phyloP scores from a whole-genome alignment of 2,888 invertebrate genomes.

The Gari tellinella region DNA sequence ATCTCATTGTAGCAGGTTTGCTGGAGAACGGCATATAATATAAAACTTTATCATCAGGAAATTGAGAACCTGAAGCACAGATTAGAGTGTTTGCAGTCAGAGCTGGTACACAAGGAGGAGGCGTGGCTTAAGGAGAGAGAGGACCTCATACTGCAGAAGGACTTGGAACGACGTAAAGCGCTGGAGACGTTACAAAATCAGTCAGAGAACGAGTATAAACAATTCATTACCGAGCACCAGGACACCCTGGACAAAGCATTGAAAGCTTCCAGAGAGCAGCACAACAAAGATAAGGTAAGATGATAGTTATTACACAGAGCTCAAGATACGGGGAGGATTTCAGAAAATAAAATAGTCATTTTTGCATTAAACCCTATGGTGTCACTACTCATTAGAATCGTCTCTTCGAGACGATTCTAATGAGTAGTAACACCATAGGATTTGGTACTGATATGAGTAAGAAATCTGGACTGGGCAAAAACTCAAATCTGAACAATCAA shows the following conservation, averaged over 20 bases:
- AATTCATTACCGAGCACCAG: slow-evolving; percentile 73
- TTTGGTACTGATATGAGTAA: no score
- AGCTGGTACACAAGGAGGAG: slow-evolving; percentile 54
- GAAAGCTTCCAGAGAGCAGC: slow-evolving; percentile 69
- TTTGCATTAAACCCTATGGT: no score
- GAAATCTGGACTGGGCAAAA: no score
- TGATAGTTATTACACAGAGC: no score
- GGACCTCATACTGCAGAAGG: slow-evolving; percentile 66
- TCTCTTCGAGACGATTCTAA: no score
- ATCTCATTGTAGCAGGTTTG: no score
- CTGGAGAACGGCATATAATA: neutral
- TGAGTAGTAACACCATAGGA: no score
- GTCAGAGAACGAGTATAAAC: slow-evolving; percentile 71
- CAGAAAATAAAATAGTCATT: no score
- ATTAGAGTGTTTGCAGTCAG: slow-evolving; percentile 45
- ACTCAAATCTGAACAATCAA: no score
- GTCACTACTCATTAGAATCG: no score
- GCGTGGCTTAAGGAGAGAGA: slow-evolving; percentile 62
- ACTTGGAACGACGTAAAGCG: slow-evolving; percentile 63
- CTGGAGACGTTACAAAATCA: slow-evolving; percentile 66
- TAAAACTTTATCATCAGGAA: slow-evolving; percentile 57
- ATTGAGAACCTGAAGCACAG: slow-evolving; percentile 60
- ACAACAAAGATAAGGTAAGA: slow-evolving; percentile 70
- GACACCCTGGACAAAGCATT: slow-evolving; percentile 75
- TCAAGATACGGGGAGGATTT: no score